Percentiles rank a stretch among this genome's conserved stretches.
Conservation (phyloP, 2,888 invertebrate genomes). For the Cheilosia scutellata region DNA sequence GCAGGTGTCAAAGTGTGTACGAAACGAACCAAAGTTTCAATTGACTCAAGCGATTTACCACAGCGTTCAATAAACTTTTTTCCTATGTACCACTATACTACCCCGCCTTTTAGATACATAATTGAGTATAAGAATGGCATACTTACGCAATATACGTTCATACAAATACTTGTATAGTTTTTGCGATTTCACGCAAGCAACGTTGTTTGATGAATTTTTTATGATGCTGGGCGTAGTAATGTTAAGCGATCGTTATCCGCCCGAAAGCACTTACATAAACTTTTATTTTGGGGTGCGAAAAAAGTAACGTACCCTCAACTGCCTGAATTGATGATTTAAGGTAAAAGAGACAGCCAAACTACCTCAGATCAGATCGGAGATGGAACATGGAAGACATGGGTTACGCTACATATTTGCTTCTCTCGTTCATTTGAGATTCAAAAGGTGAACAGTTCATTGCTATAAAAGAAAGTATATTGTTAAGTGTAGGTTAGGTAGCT, state of each 20-base stretch:
- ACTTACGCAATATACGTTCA: slow-evolving; percentile 7
- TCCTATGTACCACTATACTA: neutral
- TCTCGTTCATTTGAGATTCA: slow-evolving; percentile 40
- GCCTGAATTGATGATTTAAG: slow-evolving; percentile 59
- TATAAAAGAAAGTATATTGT: slow-evolving; percentile 28
- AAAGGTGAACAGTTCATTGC: slow-evolving; percentile 37
- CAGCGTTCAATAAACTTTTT: slow-evolving; percentile 46
- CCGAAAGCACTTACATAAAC: slow-evolving; percentile 69
- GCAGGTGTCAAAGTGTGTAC: slow-evolving; percentile 59
- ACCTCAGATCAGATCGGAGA: slow-evolving; percentile 46
- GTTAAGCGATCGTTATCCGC: slow-evolving; percentile 69
- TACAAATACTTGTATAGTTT: slow-evolving; percentile 6
- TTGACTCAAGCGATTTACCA: slow-evolving; percentile 48
- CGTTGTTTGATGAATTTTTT: slow-evolving; percentile 62
- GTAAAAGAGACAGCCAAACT: slow-evolving; percentile 24
- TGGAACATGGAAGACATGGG: slow-evolving; percentile 53
- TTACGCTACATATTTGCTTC: neutral
- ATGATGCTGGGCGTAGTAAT: slow-evolving; percentile 67
- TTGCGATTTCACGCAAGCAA: slow-evolving; percentile 48
- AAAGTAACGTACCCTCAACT: slow-evolving; percentile 59
- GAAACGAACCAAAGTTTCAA: slow-evolving; percentile 45
- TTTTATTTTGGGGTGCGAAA: slow-evolving; percentile 62
- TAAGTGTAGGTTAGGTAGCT: slow-evolving; percentile 22
- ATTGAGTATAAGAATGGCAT: slow-evolving; percentile 41
- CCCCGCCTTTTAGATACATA: slow-evolving; percentile 22